Evolutionary conservation across 1,140 invertebrate genomes (phyloP).

Genomic region (Hormaphis cornu): DNA sequence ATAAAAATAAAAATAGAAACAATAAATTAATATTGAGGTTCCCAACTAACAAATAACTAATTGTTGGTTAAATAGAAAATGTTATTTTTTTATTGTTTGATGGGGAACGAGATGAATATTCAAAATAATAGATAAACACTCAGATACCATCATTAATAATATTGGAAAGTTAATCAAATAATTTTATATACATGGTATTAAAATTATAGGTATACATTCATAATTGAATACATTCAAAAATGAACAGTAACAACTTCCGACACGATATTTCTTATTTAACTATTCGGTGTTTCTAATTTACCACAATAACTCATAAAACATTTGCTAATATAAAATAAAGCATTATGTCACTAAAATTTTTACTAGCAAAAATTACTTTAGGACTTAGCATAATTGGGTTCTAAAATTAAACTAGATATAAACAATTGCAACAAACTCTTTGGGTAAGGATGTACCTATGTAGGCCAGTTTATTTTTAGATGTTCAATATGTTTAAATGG

Average conservation of each 20-base stretch:
- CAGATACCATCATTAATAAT: conserved; percentile 23
- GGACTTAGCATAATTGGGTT: too few species aligned
- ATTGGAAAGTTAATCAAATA: not conserved
- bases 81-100: conserved; percentile 4
- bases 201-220: not conserved
- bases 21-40: not conserved
- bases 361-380: too few species aligned
- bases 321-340: too few species aligned
- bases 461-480: too few species aligned
- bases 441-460: too few species aligned
- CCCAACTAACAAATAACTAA: too few species aligned
- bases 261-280: not conserved
- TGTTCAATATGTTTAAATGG: too few species aligned
- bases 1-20: not conserved
- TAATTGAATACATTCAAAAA: conserved; percentile 1
- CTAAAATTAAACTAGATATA: too few species aligned
- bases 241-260: not conserved
- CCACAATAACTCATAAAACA: too few species aligned
- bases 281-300: not conserved
- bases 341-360: too few species aligned
- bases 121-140: conserved; percentile 10
- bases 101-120: conserved; percentile 29
- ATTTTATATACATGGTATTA: not conserved
- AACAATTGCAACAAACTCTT: too few species aligned
- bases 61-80: not conserved